A percentile compares a stretch with the other conserved stretches of the same genome.
Evolutionary conservation across 2,888 invertebrate genomes (phyloP).

Genomic region (Myopa tessellatipennis): DNA sequence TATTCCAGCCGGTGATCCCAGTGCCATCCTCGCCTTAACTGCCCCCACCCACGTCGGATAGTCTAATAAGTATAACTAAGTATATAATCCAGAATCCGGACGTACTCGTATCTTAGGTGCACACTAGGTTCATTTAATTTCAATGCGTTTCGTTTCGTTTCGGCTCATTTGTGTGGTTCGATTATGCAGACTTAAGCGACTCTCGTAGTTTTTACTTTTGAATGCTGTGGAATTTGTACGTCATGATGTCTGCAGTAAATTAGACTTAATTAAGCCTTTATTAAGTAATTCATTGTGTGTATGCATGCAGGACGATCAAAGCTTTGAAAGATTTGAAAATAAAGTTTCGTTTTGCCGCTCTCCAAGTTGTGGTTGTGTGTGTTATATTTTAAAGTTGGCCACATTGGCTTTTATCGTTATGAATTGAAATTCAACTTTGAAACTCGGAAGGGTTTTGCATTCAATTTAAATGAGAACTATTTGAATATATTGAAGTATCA

Average conservation of each 20-base stretch:
- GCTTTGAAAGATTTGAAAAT: not conserved
- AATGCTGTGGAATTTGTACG: not conserved
- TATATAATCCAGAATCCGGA: not conserved
- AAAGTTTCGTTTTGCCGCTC: not conserved
- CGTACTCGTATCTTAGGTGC: not conserved
- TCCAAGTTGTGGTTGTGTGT: too few relatives aligned
- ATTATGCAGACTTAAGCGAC: too few relatives aligned
- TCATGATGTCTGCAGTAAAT: not conserved
- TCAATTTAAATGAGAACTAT: too few relatives aligned
- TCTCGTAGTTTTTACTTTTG: constrained; percentile 17
- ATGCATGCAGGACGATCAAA: not conserved
- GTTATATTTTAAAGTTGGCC: too few relatives aligned
- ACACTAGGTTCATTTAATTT: too few relatives aligned
- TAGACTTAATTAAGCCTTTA: not conserved
- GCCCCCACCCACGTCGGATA: not conserved
- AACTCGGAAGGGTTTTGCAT: too few relatives aligned
- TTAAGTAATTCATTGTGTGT: not conserved
- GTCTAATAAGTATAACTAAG: not conserved
- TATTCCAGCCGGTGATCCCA: constrained; percentile 63
- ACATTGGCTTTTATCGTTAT: too few relatives aligned
- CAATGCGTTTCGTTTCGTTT: not conserved
- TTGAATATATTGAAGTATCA: too few relatives aligned
- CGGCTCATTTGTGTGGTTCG: not conserved
- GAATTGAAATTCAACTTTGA: too few relatives aligned
- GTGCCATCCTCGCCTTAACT: constrained; percentile 53